Conservation (phyloP, 2,888 invertebrate species). For the Oscheius sp. region DNA sequence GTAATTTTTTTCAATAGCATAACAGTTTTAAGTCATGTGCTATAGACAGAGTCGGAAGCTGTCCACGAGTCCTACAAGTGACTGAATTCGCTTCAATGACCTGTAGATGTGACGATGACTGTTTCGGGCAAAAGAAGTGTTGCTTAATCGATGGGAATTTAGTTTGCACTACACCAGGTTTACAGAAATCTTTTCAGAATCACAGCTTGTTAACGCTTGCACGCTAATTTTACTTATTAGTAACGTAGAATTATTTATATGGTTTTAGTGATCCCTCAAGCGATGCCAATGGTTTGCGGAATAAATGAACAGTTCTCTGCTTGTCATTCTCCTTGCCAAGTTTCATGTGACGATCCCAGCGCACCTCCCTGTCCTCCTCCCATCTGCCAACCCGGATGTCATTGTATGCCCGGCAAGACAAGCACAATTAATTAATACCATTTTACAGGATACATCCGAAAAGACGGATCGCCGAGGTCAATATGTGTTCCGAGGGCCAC, state of each 20-base stretch:
- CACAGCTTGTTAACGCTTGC: background rate
- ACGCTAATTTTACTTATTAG: background rate
- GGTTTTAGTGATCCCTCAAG: constrained; percentile 38
- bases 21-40: constrained; percentile 34
- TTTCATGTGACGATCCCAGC: constrained; percentile 54
- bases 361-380: constrained; percentile 48
- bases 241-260: background rate
- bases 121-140: constrained; percentile 41
- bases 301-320: constrained; percentile 50
- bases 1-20: background rate
- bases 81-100: constrained; percentile 14
- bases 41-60: background rate
- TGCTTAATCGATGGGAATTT: constrained; percentile 35
- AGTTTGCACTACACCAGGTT: constrained; percentile 26
- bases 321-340: constrained; percentile 48
- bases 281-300: constrained; percentile 42
- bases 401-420: constrained; percentile 48
- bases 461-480: constrained; percentile 47
- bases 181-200: background rate
- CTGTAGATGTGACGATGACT: constrained; percentile 51
- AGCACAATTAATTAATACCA: background rate
- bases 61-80: constrained; percentile 13
- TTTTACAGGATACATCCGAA: constrained; percentile 45
- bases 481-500: constrained; percentile 46
- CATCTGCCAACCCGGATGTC: constrained; percentile 50